Conservation (phyloP, 2,888 invertebrate species). For the Lepidocyrtinus sp. region DNA sequence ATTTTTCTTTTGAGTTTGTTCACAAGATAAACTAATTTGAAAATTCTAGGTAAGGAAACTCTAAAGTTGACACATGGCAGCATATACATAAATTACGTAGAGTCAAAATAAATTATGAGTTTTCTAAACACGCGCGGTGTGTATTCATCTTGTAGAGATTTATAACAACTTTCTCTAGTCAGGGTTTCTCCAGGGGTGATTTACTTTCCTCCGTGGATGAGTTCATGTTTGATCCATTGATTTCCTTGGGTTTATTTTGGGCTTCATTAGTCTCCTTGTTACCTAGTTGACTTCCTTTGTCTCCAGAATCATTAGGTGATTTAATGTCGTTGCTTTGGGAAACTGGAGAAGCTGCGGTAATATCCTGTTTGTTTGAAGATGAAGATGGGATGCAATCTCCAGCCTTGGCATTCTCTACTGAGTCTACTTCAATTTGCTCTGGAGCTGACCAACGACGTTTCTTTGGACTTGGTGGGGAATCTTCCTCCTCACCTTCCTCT, state of each 20-base stretch:
- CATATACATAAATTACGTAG: background rate
- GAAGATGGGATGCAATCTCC: background rate
- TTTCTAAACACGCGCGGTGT: conserved; percentile 6
- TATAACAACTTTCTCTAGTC: conserved; percentile 33
- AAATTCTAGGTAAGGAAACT: no score
- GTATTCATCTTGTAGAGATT: conserved; percentile 18
- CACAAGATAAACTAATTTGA: no score
- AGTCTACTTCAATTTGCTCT: conserved; percentile 71
- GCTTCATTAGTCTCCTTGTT: background rate
- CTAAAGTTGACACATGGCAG: no score
- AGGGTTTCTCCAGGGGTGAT: no score
- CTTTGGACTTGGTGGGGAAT: conserved; percentile 70
- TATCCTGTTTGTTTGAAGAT: background rate
- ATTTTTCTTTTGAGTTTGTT: background rate
- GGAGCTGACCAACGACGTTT: conserved; percentile 78
- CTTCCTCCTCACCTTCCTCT: background rate
- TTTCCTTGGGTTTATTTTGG: background rate
- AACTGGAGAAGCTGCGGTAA: background rate
- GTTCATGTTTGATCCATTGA: no score
- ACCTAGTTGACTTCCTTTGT: background rate
- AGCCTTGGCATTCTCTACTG: background rate
- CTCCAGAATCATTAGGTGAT: background rate
- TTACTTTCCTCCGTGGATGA: no score
- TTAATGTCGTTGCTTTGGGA: background rate
- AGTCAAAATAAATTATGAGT: background rate